Conservation (phyloP, 2,888 invertebrate species). For the Diarsia rubi region DNA sequence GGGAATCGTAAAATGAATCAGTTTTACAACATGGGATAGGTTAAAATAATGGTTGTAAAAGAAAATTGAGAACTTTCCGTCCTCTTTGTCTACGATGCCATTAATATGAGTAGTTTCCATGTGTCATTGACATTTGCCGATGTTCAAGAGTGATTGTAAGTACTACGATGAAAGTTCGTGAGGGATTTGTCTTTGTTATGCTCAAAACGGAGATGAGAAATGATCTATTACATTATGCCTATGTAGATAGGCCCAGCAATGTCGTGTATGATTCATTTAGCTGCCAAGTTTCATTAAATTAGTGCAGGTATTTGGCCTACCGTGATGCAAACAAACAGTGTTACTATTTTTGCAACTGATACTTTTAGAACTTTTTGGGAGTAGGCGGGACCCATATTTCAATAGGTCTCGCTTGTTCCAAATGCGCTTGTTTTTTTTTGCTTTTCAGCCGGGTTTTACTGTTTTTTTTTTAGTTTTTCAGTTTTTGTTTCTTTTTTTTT, state of each 20-base stretch:
- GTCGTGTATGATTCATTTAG: constrained; percentile 31
- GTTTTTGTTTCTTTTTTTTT: too few relatives aligned
- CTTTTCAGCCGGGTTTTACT: neutral
- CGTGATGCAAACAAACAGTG: constrained; percentile 21
- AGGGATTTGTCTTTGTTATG: constrained; percentile 27
- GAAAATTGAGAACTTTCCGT: constrained; percentile 49
- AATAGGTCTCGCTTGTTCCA: neutral
- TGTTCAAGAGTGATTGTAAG: neutral
- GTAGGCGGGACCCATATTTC: neutral
- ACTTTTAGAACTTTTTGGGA: neutral
- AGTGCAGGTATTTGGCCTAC: constrained; percentile 35
- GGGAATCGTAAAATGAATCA: constrained; percentile 76
- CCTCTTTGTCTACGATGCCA: constrained; percentile 16
- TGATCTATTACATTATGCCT: constrained; percentile 3
- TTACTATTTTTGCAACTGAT: neutral
- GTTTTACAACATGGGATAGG: constrained; percentile 67
- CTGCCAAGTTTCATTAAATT: constrained; percentile 41
- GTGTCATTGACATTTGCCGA: constrained; percentile 21
- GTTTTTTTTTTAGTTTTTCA: too few relatives aligned
- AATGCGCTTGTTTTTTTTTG: neutral
- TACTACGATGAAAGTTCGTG: neutral
- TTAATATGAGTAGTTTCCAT: constrained; percentile 20
- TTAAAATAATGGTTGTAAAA: constrained; percentile 55
- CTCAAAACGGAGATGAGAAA: constrained; percentile 8
- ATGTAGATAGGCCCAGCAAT: constrained; percentile 1